Conservation (phyloP, 2,888 invertebrate species). For the Andrena camellia region DNA sequence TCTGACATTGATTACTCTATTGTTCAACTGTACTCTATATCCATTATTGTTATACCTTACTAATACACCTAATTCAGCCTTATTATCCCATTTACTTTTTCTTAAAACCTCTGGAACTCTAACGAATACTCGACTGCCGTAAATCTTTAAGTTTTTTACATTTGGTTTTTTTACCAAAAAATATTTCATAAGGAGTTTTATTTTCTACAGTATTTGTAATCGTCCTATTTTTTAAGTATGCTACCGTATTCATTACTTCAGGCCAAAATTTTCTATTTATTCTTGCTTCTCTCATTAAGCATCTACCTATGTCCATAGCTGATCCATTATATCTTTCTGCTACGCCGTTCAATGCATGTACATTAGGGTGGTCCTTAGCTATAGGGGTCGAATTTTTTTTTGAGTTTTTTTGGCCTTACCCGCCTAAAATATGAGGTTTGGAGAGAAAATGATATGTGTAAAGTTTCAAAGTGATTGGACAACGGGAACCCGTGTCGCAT, state of each 20-base stretch:
- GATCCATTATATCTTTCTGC: no score
- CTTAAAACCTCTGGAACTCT: constrained; percentile 25
- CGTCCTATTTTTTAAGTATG: constrained; percentile 46
- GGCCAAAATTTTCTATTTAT: constrained; percentile 37
- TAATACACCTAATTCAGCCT: constrained; percentile 18
- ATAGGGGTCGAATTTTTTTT: no score
- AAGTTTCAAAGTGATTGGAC: no score
- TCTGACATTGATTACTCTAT: constrained; percentile 25
- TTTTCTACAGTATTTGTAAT: constrained; percentile 18
- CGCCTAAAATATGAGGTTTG: no score
- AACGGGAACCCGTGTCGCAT: no score
- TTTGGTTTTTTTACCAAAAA: constrained; percentile 12
- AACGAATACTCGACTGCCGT: constrained; percentile 36
- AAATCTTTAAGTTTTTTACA: constrained; percentile 18
- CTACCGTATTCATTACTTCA: constrained; percentile 39
- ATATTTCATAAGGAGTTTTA: constrained; percentile 3
- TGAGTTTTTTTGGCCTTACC: no score
- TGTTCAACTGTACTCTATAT: constrained; percentile 31
- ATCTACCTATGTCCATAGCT: no score
- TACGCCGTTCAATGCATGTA: no score
- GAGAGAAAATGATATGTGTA: no score
- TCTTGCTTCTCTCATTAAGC: constrained; percentile 23
- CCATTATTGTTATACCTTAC: constrained; percentile 13
- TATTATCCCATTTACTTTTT: constrained; percentile 26
- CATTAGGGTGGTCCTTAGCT: no score